These are phyloP conservation scores for Phortica okadai DNA, from an alignment of 2,888 invertebrate species.

Conservation along the genomic window DNA sequence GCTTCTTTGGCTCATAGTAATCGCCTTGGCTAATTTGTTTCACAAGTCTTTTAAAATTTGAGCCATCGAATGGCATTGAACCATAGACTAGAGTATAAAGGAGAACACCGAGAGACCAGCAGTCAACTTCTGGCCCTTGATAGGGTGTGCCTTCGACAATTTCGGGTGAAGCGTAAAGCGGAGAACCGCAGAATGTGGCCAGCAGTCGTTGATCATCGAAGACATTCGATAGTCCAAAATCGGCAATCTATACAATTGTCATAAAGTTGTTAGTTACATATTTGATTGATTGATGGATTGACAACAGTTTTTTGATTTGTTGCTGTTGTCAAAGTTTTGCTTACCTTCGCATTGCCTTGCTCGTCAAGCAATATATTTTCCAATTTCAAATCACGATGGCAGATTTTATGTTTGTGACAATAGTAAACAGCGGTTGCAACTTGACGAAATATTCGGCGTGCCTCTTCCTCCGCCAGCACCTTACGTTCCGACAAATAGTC, in stretches of 20 bases:
- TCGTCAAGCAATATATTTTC: conserved; percentile 96
- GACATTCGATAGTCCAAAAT: conserved; percentile 98
- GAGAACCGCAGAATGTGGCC: conserved; percentile 97
- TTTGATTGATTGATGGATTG: too few relatives aligned
- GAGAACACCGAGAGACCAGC: conserved; percentile 97
- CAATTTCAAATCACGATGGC: conserved; percentile 96
- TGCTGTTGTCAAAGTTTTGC: conserved; percentile 46
- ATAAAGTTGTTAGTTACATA: not conserved
- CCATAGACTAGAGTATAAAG: conserved; percentile 99
- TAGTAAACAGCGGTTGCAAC: conserved; percentile 98
- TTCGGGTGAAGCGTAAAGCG: conserved; percentile 97
- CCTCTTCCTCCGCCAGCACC: conserved; percentile 93
- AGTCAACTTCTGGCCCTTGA: conserved; percentile 96
- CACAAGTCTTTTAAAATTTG: conserved; percentile 97
- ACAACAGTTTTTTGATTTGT: conserved; percentile 21
- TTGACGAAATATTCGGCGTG: conserved; percentile 95
- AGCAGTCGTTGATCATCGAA: conserved; percentile 91
- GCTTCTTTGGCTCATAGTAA: conserved; percentile 96
- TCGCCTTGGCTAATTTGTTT: conserved; percentile 98
- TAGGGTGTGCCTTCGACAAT: conserved; percentile 98
- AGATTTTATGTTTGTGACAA: conserved; percentile 98
- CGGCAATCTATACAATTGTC: conserved; percentile 86
- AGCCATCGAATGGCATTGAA: conserved; percentile 99
- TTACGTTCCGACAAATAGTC: conserved; percentile 96
- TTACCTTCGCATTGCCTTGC: conserved; percentile 94